Percentiles rank a stretch among this genome's conserved stretches.
Conservation (phyloP, 1,140 invertebrate genomes). For the Microvelia longipes region DNA sequence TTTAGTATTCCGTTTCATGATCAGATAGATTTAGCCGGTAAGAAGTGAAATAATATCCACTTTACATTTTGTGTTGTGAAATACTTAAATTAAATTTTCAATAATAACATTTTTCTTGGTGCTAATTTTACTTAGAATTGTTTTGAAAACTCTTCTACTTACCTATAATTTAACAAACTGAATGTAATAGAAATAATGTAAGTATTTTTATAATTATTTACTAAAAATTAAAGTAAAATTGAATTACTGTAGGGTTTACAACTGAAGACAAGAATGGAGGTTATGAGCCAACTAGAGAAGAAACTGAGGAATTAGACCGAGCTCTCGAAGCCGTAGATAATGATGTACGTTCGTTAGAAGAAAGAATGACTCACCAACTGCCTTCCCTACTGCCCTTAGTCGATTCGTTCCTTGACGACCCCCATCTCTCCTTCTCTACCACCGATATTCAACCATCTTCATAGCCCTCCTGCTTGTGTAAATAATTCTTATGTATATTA, state of each 20-base stretch:
- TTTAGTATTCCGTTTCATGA: neutral
- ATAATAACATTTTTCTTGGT: no score
- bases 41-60: neutral
- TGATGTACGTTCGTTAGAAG: slow-evolving; percentile 47
- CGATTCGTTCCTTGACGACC: slow-evolving; percentile 14
- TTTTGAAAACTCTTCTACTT: no score
- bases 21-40: neutral
- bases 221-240: no score
- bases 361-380: slow-evolving; percentile 16
- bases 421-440: slow-evolving; percentile 3
- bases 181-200: no score
- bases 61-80: neutral
- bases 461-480: slow-evolving; percentile 9
- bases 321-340: slow-evolving; percentile 66
- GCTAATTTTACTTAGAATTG: no score
- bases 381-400: slow-evolving; percentile 11
- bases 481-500: slow-evolving; percentile 4
- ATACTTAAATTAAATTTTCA: no score
- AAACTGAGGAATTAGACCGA: slow-evolving; percentile 67
- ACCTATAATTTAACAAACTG: no score
- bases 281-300: slow-evolving; percentile 54
- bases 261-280: slow-evolving; percentile 48
- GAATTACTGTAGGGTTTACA: slow-evolving; percentile 9
- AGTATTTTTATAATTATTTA: no score
- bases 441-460: slow-evolving; percentile 12